Conservation (phyloP, 2,113 vertebrate species). For the Zingel zingel region DNA sequence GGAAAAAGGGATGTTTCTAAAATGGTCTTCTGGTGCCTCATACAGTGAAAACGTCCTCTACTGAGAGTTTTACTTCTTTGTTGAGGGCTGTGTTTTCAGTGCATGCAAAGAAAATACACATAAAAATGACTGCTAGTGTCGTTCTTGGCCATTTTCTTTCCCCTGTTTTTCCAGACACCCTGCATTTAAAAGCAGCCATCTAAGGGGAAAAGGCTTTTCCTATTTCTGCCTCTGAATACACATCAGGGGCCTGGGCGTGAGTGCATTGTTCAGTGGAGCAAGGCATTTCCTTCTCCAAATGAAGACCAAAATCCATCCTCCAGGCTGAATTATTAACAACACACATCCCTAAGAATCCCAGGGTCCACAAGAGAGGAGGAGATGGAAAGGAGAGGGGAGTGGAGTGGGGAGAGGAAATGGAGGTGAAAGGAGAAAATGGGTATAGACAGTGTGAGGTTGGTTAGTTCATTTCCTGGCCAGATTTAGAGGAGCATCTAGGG, state of each 20-base stretch:
- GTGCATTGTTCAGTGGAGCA: conserved; percentile 75
- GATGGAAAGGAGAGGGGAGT: conserved; percentile 1
- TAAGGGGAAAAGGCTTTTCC: conserved; percentile 46
- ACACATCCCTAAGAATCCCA: conserved; percentile 46
- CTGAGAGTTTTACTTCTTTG: conserved; percentile 16
- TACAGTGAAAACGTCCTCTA: conserved; percentile 18
- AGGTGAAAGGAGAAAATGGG: conserved; percentile 13
- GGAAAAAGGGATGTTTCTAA: conserved; percentile 23
- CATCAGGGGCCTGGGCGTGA: conserved; percentile 51
- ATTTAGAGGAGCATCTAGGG: neutral
- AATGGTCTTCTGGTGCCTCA: conserved; percentile 46
- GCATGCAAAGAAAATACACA: conserved; percentile 41
- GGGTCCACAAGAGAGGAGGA: conserved; percentile 34
- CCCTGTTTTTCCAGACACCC: neutral
- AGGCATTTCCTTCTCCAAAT: conserved; percentile 70
- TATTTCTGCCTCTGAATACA: conserved; percentile 52
- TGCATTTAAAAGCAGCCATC: conserved; percentile 47
- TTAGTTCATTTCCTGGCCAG: neutral
- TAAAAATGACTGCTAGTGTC: conserved; percentile 51
- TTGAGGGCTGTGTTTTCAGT: conserved; percentile 24
- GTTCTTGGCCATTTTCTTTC: conserved; percentile 37
- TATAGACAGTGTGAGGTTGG: neutral
- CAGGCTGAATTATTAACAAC: conserved; percentile 79
- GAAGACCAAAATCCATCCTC: conserved; percentile 74
- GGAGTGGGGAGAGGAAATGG: conserved; percentile 19